Conservation (phyloP, 2,113 vertebrate species). For the Tenrec ecaudatus region DNA sequence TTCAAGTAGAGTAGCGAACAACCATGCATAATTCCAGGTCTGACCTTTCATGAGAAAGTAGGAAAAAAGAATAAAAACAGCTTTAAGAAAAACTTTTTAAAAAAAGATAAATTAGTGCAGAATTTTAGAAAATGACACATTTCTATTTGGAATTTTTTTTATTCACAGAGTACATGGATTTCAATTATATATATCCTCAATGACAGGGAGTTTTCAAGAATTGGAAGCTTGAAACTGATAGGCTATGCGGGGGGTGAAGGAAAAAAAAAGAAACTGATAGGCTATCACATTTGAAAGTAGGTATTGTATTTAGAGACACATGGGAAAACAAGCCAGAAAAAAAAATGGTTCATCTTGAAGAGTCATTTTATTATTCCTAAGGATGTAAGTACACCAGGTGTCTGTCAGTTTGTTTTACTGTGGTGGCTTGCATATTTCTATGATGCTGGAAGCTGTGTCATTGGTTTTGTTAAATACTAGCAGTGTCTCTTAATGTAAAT, state of each 20-base stretch:
- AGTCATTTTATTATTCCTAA: not conserved
- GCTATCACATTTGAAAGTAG: not conserved
- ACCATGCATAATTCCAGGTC: not conserved
- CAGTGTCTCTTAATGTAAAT: too few relatives aligned
- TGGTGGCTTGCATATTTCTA: too few relatives aligned
- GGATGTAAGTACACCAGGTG: not conserved
- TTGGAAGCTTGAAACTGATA: not conserved
- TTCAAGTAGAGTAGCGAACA: not conserved
- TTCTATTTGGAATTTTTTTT: not conserved
- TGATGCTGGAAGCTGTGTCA: too few relatives aligned
- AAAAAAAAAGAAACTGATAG: slow-evolving; percentile 42
- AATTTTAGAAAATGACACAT: not conserved
- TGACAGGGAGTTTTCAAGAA: not conserved
- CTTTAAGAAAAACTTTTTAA: not conserved
- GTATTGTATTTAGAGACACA: not conserved
- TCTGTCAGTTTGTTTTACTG: too few relatives aligned
- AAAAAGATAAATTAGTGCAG: not conserved
- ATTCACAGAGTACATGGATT: not conserved
- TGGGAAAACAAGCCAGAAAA: not conserved
- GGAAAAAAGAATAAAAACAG: not conserved
- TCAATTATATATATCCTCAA: not conserved
- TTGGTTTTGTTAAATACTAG: too few relatives aligned
- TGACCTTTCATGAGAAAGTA: not conserved
- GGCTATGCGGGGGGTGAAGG: too few relatives aligned
- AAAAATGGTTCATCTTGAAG: not conserved